Base-by-base conservation (phyloP, 2,797 vertebrate genomes). In the Heliangelus exortis region DNA sequence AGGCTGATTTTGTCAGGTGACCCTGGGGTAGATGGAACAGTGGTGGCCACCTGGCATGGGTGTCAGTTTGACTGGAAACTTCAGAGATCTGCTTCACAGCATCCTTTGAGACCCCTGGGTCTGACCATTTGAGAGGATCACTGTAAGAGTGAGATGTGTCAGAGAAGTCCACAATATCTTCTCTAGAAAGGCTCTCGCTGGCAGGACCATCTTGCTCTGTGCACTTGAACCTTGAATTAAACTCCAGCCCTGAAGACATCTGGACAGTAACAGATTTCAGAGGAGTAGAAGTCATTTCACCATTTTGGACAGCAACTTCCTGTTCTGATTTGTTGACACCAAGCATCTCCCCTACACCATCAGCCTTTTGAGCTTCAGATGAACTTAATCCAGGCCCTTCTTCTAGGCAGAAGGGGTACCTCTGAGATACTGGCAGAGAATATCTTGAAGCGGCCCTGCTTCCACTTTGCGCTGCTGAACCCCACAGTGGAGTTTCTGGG, bases 211-310 rank as follows among this genome's bases (percentile, higher is more conserved):
- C 96, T 72, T 90, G 81, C 33, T 55, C 68, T 73, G 69, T 62
- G 21, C 78, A 92, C 15, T 96, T 92, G n/a, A 86, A 86, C 47
- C 54, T 91, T 34, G 98, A 98, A 78, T 77, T 72, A 18, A 95
- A 95, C 28, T 96, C 90, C 65, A 96, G 91, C 43, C 58, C 91
- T 31, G 98, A 98, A 78, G 97, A 85, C 97, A 98, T 97, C 94
- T 98, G 98, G 81, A 98, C 95, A n/a, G 98, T 98, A 71, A 98
- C 96, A 7, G 98, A 98, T 77, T 93, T 95, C 51, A 93, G 87
- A 29, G 76, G 74, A 51, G 65, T 84, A 23, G 89, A 7, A 15
- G 82, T 45, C 33, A 28, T 39, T 94, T 95, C 65, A 47, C 88
- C 4, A 2, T 59, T 62, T 39, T 53, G 76, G 62, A 65, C 25